Evolutionary conservation across 37 sponge, comb jelly and placozoan species (phyloP).

Genomic region (Petrosia ficiformis): DNA sequence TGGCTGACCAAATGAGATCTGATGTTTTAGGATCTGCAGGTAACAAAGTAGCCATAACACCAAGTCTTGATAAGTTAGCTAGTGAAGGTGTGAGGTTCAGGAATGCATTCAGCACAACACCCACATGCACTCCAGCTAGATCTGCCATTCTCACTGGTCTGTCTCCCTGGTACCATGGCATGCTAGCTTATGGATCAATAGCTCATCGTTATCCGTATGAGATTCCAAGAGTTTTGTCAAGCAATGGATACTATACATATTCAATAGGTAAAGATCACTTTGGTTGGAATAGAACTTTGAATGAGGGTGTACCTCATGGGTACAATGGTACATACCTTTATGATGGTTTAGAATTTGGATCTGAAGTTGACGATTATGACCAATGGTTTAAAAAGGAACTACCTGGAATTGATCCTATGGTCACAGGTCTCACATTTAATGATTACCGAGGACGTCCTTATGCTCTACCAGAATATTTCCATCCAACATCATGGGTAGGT

Average conservation of each 20-base stretch:
- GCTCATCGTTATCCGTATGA: slow-evolving; percentile 45
- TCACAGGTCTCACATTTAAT: slow-evolving; percentile 60
- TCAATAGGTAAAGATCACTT: slow-evolving; percentile 78
- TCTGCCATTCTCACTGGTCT: slow-evolving; percentile 73
- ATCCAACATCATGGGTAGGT: slow-evolving; percentile 74
- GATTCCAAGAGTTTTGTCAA: slow-evolving; percentile 42
- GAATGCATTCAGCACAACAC: slow-evolving; percentile 65
- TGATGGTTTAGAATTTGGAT: slow-evolving; percentile 37
- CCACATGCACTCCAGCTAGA: slow-evolving; percentile 76
- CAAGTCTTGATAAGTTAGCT: slow-evolving; percentile 57
- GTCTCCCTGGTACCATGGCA: slow-evolving; percentile 78
- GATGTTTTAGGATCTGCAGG: slow-evolving; percentile 50
- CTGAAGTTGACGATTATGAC: slow-evolving; percentile 67
- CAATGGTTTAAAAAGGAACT: slow-evolving; percentile 39
- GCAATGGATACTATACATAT: slow-evolving; percentile 47
- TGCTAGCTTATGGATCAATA: slow-evolving; percentile 62
- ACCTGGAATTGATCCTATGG: slow-evolving; percentile 66
- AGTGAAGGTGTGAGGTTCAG: slow-evolving; percentile 41
- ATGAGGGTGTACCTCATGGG: slow-evolving; percentile 57
- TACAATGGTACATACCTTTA: slow-evolving; percentile 55
- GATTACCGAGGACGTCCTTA: slow-evolving; percentile 60
- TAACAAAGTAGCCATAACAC: slow-evolving; percentile 47
- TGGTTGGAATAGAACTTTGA: slow-evolving; percentile 53
- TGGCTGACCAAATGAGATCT: slow-evolving; percentile 67
- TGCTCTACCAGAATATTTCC: slow-evolving; percentile 69